These are phyloP conservation scores for Melipona bicolor DNA, from an alignment of 2,888 invertebrate genomes.

Conservation along the genomic window DNA sequence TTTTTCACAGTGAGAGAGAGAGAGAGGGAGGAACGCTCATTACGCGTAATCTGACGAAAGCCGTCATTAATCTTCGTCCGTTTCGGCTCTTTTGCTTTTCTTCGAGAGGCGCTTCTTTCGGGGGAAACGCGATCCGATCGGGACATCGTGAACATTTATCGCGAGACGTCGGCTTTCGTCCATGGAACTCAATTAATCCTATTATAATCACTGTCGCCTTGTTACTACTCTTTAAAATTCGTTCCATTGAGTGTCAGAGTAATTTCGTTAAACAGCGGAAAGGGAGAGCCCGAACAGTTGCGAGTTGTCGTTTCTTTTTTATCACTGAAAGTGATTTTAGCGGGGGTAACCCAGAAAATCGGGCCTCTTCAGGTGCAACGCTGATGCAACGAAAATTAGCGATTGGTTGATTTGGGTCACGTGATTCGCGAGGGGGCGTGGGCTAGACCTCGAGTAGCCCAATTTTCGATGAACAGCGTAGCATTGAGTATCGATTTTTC, in stretches of 20 bases:
- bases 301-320: background rate
- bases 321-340: background rate
- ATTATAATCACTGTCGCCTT: slow-evolving; percentile 52
- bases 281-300: too few species aligned
- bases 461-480: background rate
- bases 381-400: too few species aligned
- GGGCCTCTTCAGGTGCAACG: too few species aligned
- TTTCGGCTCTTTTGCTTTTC: slow-evolving; percentile 21
- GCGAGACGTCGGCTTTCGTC: slow-evolving; percentile 39
- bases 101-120: slow-evolving; percentile 28
- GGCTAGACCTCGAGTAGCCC: too few species aligned
- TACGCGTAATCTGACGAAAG: slow-evolving; percentile 68
- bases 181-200: slow-evolving; percentile 54
- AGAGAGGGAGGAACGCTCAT: slow-evolving; percentile 50
- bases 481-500: too few species aligned
- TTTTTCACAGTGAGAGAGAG: slow-evolving; percentile 33
- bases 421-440: too few species aligned
- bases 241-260: background rate
- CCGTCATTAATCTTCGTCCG: slow-evolving; percentile 67
- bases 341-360: too few species aligned
- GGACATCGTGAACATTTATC: slow-evolving; percentile 10
- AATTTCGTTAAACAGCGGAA: background rate
- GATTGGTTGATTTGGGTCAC: too few species aligned
- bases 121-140: slow-evolving; percentile 43
- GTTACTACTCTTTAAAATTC: slow-evolving; percentile 9